Evolutionary conservation across 2,797 vertebrate genomes (phyloP).

Genomic region (Scomberomorus guttatus): DNA sequence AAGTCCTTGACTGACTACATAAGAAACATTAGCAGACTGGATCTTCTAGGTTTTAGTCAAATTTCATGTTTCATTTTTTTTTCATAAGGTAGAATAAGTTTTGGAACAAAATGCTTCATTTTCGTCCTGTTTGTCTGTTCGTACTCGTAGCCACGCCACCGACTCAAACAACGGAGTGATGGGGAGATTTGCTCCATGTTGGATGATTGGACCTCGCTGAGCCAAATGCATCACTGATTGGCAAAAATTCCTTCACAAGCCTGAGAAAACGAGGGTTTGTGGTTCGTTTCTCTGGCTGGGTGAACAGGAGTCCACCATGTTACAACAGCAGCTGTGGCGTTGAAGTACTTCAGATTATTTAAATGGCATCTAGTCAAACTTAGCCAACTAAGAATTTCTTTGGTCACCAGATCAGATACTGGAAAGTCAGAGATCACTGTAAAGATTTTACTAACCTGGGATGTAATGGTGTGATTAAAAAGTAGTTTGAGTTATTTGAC

Average conservation of each 20-base stretch:
- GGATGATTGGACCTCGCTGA: not conserved
- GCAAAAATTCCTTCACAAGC: not conserved
- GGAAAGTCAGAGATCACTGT: constrained; percentile 6
- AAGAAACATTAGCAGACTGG: constrained; percentile 19
- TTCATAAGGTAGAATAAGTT: constrained; percentile 6
- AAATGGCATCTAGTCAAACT: not conserved
- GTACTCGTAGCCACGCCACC: not conserved
- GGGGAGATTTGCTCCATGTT: constrained; percentile 12
- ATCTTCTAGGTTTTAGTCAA: constrained; percentile 4
- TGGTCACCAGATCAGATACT: not conserved
- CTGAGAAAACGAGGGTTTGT: not conserved
- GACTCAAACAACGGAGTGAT: not conserved
- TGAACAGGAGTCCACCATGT: not conserved
- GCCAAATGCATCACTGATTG: not conserved
- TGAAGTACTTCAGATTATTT: not conserved
- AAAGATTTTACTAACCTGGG: constrained; percentile 5
- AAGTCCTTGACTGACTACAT: not conserved
- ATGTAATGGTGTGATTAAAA: constrained; percentile 5
- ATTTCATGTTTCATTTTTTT: constrained; percentile 7
- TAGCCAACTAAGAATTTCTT: not conserved
- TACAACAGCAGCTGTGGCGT: not conserved
- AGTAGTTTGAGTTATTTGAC: constrained; percentile 27
- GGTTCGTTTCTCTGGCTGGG: not conserved
- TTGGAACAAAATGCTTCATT: not conserved
- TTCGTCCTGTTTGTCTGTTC: not conserved